Percentiles rank a stretch among this genome's conserved stretches.
These are phyloP conservation scores for Nasua narica DNA, from an alignment of 2,797 vertebrate genomes.

Conservation along the genomic window DNA sequence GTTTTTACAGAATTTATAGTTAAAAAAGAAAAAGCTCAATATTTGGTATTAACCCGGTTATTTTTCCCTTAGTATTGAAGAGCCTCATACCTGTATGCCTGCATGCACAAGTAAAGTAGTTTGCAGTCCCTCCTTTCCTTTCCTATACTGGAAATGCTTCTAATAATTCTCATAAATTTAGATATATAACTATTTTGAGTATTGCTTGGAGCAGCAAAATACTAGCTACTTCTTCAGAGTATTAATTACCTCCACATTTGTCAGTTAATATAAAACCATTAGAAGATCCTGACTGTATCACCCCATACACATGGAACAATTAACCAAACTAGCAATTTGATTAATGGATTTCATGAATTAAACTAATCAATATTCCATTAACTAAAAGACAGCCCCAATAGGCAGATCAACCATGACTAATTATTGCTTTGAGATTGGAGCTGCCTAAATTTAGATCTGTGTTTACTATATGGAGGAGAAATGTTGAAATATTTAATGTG, in stretches of 20 bases:
- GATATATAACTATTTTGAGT: not conserved
- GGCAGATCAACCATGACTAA: not conserved
- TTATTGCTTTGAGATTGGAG: not conserved
- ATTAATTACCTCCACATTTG: not conserved
- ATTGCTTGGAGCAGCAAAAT: not conserved
- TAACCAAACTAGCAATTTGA: conserved; percentile 7
- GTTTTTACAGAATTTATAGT: not conserved
- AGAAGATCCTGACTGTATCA: not conserved
- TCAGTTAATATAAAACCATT: conserved; percentile 17
- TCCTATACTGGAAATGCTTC: not conserved
- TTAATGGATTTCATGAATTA: conserved; percentile 12
- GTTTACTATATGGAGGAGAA: conserved; percentile 16
- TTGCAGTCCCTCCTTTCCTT: not conserved
- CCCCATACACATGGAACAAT: not conserved
- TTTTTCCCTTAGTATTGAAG: not conserved
- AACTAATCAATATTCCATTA: conserved; percentile 8
- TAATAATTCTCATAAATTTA: not conserved
- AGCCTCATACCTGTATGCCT: not conserved
- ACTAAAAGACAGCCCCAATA: conserved; percentile 8
- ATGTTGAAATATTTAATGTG: not conserved
- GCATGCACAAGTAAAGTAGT: not conserved
- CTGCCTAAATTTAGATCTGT: not conserved
- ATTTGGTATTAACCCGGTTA: not conserved
- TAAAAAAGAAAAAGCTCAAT: not conserved
- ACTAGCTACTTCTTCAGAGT: not conserved